Evolutionary conservation across 2,888 invertebrate genomes (phyloP).

Genomic region (Thumatha senex): DNA sequence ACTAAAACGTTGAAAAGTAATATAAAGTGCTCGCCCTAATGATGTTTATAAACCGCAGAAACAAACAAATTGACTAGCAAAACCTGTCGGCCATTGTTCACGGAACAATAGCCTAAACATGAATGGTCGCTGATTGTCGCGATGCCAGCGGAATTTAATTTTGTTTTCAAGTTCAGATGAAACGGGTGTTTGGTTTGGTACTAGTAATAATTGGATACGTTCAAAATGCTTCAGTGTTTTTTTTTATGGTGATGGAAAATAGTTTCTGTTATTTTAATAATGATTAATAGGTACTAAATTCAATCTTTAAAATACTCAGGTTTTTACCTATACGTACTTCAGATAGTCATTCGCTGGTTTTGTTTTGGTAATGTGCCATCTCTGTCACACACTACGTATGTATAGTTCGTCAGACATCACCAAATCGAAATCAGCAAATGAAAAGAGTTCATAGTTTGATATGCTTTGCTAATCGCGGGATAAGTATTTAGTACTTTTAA

Average conservation of each 20-base stretch:
- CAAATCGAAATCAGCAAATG: too few relatives aligned
- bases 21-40: slow-evolving; percentile 33
- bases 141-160: slow-evolving; percentile 42
- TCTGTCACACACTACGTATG: too few relatives aligned
- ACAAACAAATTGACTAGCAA: slow-evolving; percentile 48
- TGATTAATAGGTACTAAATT: too few relatives aligned
- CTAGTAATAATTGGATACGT: slow-evolving; percentile 10
- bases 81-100: slow-evolving; percentile 42
- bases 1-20: slow-evolving; percentile 14
- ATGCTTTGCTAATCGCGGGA: too few relatives aligned
- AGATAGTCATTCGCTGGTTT: too few relatives aligned
- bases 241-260: not conserved
- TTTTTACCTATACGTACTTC: too few relatives aligned
- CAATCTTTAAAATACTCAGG: too few relatives aligned
- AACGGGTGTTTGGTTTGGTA: slow-evolving; percentile 7
- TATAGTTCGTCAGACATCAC: too few relatives aligned
- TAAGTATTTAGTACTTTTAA: too few relatives aligned
- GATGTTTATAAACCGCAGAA: slow-evolving; percentile 36
- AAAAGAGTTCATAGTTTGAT: too few relatives aligned
- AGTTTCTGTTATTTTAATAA: not conserved
- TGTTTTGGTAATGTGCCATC: too few relatives aligned
- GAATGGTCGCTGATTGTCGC: slow-evolving; percentile 52
- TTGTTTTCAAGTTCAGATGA: slow-evolving; percentile 27
- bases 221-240: not conserved
- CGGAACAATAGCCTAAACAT: slow-evolving; percentile 40